Evolutionary conservation across 2,888 invertebrate genomes (phyloP).

Genomic region (Xanthia togata): DNA sequence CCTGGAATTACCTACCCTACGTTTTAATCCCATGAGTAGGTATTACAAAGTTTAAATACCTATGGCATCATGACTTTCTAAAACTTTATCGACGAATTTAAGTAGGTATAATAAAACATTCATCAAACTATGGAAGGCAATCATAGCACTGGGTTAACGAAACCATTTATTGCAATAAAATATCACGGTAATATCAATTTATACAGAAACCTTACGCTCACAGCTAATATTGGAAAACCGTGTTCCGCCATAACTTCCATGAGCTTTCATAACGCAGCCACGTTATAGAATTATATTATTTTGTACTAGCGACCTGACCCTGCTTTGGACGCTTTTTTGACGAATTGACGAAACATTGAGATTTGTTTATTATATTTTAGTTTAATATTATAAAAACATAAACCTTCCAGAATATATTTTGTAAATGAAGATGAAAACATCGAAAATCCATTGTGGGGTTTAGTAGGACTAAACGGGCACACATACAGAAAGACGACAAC

Average conservation of each 20-base stretch:
- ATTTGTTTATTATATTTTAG: not conserved
- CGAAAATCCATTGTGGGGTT: no score
- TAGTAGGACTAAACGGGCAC: no score
- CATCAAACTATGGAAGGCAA: not conserved
- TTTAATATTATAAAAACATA: no score
- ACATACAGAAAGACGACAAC: no score
- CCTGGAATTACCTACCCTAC: no score
- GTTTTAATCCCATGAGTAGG: not conserved
- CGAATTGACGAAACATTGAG: not conserved
- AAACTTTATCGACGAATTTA: not conserved
- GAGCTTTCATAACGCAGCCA: conserved; percentile 23
- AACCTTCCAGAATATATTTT: no score
- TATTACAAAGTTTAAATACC: not conserved
- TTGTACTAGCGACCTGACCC: not conserved
- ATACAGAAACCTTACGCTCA: conserved; percentile 2
- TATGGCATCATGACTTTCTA: not conserved
- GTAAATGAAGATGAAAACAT: no score
- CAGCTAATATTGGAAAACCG: conserved; percentile 30
- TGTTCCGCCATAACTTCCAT: conserved; percentile 26
- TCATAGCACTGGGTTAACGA: not conserved
- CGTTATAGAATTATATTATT: conserved; percentile 8
- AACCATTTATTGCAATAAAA: conserved; percentile 12
- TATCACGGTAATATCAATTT: conserved; percentile 14
- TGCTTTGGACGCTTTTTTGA: not conserved
- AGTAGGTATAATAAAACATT: not conserved